Percentiles rank a stretch among this genome's conserved stretches.
Evolutionary conservation across 2,888 invertebrate genomes (phyloP).

Genomic region (Melinaea marsaeus): DNA sequence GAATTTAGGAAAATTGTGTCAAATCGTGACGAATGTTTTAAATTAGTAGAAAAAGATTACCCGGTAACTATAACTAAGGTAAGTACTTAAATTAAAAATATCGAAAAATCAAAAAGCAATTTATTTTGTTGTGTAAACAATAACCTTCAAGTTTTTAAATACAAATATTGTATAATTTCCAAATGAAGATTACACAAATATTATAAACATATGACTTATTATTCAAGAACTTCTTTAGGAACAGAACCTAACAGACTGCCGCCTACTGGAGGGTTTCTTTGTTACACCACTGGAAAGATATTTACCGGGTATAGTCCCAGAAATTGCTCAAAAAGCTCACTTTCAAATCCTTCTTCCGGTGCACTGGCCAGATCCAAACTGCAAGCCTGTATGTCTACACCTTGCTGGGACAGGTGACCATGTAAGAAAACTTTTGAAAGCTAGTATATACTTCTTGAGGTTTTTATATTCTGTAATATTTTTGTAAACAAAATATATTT

Average conservation of each 20-base stretch:
- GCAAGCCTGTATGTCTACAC: conserved; percentile 93
- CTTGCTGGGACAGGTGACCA: conserved; percentile 99
- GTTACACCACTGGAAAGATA: conserved; percentile 88
- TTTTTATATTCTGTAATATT: too few species aligned
- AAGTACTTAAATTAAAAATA: conserved; percentile 33
- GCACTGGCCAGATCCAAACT: conserved; percentile 83
- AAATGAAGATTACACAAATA: too few species aligned
- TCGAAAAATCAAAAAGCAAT: background rate
- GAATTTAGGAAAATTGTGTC: conserved; percentile 93
- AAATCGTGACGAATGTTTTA: conserved; percentile 87
- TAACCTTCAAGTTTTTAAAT: background rate
- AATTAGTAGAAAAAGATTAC: conserved; percentile 88
- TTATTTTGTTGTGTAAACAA: background rate
- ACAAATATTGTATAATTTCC: background rate
- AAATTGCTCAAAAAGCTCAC: conserved; percentile 88
- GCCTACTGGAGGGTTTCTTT: conserved; percentile 92
- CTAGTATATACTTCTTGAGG: too few species aligned
- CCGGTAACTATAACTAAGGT: conserved; percentile 93
- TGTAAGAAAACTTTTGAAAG: conserved; percentile 74
- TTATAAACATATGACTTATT: background rate
- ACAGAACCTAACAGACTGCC: conserved; percentile 84
- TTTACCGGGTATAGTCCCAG: conserved; percentile 91
- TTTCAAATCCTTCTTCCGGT: conserved; percentile 88
- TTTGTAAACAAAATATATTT: too few species aligned
- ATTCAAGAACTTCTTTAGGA: conserved; percentile 71